Conservation (phyloP, 2,888 invertebrate species). For the Acronicta leporina region DNA sequence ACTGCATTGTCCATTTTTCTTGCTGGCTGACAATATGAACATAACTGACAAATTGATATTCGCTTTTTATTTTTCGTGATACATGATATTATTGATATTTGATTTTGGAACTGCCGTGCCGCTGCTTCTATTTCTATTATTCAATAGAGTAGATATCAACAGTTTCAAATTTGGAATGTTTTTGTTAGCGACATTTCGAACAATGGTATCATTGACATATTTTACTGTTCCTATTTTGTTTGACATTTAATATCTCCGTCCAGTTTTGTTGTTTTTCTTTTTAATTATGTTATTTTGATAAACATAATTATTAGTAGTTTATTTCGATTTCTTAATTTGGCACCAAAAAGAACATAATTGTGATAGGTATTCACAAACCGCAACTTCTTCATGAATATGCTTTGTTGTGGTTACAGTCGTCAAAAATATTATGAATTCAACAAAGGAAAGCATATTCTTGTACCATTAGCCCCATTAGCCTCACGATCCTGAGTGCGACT, state of each 20-base stretch:
- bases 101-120: slow-evolving; percentile 34
- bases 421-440: too few species aligned
- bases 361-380: background rate
- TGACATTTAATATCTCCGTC: too few species aligned
- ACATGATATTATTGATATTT: slow-evolving; percentile 29
- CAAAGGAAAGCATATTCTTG: too few species aligned
- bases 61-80: slow-evolving; percentile 10
- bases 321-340: too few species aligned
- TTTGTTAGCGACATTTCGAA: background rate
- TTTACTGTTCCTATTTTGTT: too few species aligned
- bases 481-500: too few species aligned
- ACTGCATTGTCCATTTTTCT: slow-evolving; percentile 54
- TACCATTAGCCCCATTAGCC: too few species aligned
- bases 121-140: slow-evolving; percentile 1
- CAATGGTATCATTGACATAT: background rate
- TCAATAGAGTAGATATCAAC: background rate
- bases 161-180: background rate
- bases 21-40: slow-evolving; percentile 31
- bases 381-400: background rate
- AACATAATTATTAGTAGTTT: too few species aligned
- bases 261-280: too few species aligned
- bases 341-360: too few species aligned
- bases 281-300: too few species aligned
- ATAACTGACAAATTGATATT: slow-evolving; percentile 30
- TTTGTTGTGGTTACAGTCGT: too few species aligned